Evolutionary conservation across 2,888 invertebrate genomes (phyloP), one percentile per base, ranked within the genome.

Genomic region (Sphinx pinastri): DNA sequence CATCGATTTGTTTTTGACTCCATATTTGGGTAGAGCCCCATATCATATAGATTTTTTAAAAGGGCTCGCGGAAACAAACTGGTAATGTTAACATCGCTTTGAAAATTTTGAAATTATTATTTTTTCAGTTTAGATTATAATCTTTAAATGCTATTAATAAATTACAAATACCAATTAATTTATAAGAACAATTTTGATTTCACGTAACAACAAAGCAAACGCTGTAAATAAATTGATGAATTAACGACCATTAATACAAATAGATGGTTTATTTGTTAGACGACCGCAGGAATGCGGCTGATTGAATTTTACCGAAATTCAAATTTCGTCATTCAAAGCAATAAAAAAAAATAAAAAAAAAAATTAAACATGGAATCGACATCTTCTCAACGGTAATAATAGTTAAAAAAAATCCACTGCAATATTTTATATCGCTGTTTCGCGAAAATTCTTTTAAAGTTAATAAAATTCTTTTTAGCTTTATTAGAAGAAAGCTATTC

Each of bases 291-390:
- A 75, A 38, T 38, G 4, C 76, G 73, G 78, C 52, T 81, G 79
- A 80, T 81, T 83, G 81, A 80, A 78, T 80, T 71, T 73, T 70
- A 74, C 72, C 75, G 73, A 78, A 79, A n/a, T n/a, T n/a, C n/a
- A n/a, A n/a, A n/a, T n/a, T n/a, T n/a, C n/a, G n/a, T n/a, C n/a
- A n/a, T n/a, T n/a, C n/a, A n/a, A n/a, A n/a, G n/a, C n/a, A n/a
- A n/a, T n/a, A n/a, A n/a, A n/a, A n/a, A n/a, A n/a, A n/a, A n/a
- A n/a, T n/a, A n/a, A n/a, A n/a, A n/a, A n/a, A n/a, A n/a, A n/a
- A n/a, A n/a, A 82, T 81, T 81, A 77, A 81, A 82, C 83, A 79
- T 76, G 75, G 72, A 16, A 6, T 59, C 31, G 54, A 7, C 10
- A 51, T 51, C 11, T 51, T 5, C 51, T 51, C 51, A 12, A 51